Base-by-base conservation (phyloP, 2,113 vertebrate species). In the Hylia prasina region DNA sequence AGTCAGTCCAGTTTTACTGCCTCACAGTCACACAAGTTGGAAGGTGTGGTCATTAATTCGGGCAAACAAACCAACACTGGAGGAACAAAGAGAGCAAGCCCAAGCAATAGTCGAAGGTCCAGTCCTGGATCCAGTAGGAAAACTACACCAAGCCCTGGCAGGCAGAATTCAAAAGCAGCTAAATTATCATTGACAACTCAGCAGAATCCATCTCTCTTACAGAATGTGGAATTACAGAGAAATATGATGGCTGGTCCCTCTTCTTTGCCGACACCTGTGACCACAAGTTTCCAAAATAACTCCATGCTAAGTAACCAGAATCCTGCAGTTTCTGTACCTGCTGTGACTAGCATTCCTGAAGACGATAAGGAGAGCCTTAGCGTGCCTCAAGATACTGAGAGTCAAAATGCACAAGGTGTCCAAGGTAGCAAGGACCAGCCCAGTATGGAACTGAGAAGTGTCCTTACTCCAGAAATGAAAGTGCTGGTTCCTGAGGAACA, bases 61-160 rank as follows among this genome's bases (percentile, higher is more conserved):
- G 99, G 99, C 91, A 99, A 99, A 94, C 99, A 98, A 75, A 91
- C 98, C 89, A 98, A 73, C 40, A 70, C 97, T 87, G 98, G 97
- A 56, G 99, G 98, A 91, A 97, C 98, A 57, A 99, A 99, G 95
- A 98, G 99, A 89, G 98, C 99, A 65, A 99, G 99, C 97, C 99
- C 99, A 60, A 99, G 99, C 97, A 99, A 98, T 87, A 99, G 99
- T 95, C 98, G 99, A 44, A 98, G 99, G 86, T 99, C 99, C 79
- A 99, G 99, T 97, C 99, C 99, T 93, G 99, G 99, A 25, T 99
- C 99, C 75, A 99, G 98, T 77, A 98, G 99, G 89, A 99, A 99
- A 97, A 98, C 99, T 30, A 99, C 99, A 33, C 99, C 99, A 60
- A 99, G 99, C 97, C 99, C 99, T 84, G 99, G 99, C 60, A 99